Percentiles rank a stretch among this genome's conserved stretches.
These are phyloP conservation scores for Metaphire vulgaris DNA, from an alignment of 1,140 invertebrate genomes.

Conservation along the genomic window DNA sequence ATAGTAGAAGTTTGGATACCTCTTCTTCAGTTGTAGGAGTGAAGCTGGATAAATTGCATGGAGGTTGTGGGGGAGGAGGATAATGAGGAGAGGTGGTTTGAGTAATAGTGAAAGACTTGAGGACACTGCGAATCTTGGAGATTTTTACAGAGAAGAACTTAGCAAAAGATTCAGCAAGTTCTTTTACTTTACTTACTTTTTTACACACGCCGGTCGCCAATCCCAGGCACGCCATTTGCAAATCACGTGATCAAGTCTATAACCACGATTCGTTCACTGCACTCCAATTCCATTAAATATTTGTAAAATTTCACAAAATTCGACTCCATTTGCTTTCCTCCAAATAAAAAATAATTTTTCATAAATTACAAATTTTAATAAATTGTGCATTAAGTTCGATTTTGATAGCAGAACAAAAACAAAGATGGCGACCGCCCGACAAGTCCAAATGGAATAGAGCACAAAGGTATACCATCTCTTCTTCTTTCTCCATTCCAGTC, in stretches of 20 bases:
- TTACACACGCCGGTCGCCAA: no score
- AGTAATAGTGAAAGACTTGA: no score
- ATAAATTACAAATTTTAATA: background rate
- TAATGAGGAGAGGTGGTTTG: no score
- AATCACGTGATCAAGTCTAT: background rate
- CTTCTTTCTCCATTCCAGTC: slow-evolving; percentile 99
- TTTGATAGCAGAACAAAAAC: background rate
- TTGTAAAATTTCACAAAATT: background rate
- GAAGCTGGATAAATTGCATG: no score
- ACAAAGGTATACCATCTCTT: slow-evolving; percentile 83
- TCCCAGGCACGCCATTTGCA: background rate
- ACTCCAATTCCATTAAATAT: background rate
- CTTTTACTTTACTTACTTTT: no score
- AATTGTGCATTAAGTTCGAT: background rate
- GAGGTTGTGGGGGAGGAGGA: no score
- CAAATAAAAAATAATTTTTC: background rate
- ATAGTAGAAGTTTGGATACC: no score
- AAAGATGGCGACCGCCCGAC: background rate
- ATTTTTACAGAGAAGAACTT: no score
- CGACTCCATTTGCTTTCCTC: background rate
- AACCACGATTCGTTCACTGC: no score
- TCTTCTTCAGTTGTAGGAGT: no score
- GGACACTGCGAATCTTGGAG: no score
- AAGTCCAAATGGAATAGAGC: slow-evolving; percentile 7
- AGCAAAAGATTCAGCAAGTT: no score